Conservation (phyloP, 2,113 vertebrate genomes). For the Apteryx owenii region DNA sequence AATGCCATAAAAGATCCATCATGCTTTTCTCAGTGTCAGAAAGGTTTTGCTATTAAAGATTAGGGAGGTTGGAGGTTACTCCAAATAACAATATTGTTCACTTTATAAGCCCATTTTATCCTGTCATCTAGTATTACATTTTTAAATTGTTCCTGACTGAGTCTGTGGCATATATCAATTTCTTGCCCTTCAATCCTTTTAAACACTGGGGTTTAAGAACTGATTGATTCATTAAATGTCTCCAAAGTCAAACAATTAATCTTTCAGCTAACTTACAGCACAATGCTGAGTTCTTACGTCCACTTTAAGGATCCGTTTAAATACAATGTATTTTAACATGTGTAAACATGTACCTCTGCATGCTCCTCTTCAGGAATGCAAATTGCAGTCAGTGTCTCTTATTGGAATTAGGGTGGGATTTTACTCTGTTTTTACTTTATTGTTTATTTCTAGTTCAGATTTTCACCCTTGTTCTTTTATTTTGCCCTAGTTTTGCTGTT, state of each 20-base stretch:
- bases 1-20: slow-evolving; percentile 13
- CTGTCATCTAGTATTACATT: not conserved
- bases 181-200: slow-evolving; percentile 1
- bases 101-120: slow-evolving; percentile 9
- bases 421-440: not conserved
- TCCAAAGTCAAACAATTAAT: not conserved
- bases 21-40: slow-evolving; percentile 25
- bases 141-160: not conserved
- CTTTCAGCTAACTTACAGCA: not conserved
- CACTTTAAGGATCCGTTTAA: not conserved
- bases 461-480: not conserved
- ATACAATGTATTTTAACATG: not conserved
- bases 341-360: not conserved
- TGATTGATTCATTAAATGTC: slow-evolving; percentile 30
- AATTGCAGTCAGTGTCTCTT: not conserved
- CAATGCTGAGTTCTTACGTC: not conserved
- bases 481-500: not conserved
- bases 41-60: slow-evolving; percentile 9
- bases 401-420: not conserved
- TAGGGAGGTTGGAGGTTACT: slow-evolving; percentile 11
- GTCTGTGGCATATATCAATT: not conserved
- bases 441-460: not conserved
- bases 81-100: not conserved
- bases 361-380: not conserved
- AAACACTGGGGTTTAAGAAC: not conserved